Evolutionary conservation across 2,797 vertebrate genomes (phyloP).

Genomic region (Myoxocephalus aenaeus): DNA sequence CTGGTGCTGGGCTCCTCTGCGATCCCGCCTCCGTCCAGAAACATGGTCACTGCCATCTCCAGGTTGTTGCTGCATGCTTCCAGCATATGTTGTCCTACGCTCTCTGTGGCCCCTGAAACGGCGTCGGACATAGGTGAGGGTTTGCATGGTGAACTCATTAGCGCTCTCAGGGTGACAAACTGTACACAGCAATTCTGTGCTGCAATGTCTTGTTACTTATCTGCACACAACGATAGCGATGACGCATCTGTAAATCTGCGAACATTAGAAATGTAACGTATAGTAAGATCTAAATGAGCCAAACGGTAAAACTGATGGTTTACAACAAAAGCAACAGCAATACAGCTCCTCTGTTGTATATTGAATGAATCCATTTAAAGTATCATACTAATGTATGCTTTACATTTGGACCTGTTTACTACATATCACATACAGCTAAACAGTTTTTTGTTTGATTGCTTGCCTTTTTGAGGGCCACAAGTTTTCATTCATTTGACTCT

Average conservation of each 20-base stretch:
- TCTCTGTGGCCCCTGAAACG: slow-evolving; percentile 93
- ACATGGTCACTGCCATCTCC: slow-evolving; percentile 99
- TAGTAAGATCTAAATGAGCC: not conserved
- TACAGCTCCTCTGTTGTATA: not conserved
- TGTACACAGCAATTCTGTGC: not conserved
- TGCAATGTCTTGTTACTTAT: not conserved
- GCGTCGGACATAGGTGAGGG: not conserved
- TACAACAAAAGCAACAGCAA: not conserved
- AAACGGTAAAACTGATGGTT: not conserved
- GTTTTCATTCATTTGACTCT: not conserved
- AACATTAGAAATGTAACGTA: not conserved
- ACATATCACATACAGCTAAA: not conserved
- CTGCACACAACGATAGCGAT: not conserved
- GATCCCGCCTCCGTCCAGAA: slow-evolving; percentile 95
- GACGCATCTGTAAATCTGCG: not conserved
- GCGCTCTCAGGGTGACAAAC: not conserved
- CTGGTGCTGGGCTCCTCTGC: slow-evolving; percentile 98
- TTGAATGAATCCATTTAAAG: not conserved
- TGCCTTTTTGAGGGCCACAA: not conserved
- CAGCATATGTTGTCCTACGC: slow-evolving; percentile 96
- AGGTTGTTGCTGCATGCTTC: slow-evolving; percentile 98
- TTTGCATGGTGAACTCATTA: not conserved
- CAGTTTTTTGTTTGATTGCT: not conserved
- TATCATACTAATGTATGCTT: not conserved
- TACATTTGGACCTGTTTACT: not conserved